These are phyloP conservation scores for Antheraea mylitta DNA, from an alignment of 1,140 invertebrate genomes.

Conservation along the genomic window DNA sequence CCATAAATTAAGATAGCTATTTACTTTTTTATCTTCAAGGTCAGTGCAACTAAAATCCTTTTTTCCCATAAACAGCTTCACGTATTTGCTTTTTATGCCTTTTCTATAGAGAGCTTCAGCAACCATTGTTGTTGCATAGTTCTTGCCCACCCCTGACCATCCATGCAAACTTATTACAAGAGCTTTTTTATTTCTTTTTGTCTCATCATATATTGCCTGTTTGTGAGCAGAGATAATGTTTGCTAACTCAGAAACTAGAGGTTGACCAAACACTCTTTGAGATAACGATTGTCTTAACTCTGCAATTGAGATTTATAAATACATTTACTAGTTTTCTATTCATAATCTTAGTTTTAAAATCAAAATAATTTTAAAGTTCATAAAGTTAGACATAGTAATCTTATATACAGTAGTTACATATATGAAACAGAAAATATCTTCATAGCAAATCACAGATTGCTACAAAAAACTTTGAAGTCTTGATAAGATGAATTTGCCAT, in stretches of 20 bases:
- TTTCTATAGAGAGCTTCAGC: constrained; percentile 86
- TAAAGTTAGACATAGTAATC: too few relatives aligned
- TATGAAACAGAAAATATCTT: too few relatives aligned
- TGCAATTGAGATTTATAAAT: constrained; percentile 30
- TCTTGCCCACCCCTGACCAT: constrained; percentile 91
- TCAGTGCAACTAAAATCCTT: constrained; percentile 83
- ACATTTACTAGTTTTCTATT: too few relatives aligned
- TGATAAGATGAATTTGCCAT: too few relatives aligned
- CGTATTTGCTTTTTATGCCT: constrained; percentile 88
- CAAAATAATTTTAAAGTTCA: too few relatives aligned
- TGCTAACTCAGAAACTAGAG: constrained; percentile 80
- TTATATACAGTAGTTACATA: too few relatives aligned
- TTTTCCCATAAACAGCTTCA: constrained; percentile 90
- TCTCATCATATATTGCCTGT: constrained; percentile 70
- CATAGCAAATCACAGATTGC: too few relatives aligned
- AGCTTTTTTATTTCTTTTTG: constrained; percentile 81
- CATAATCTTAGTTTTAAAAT: too few relatives aligned
- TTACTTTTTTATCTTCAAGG: constrained; percentile 58
- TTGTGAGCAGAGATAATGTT: constrained; percentile 78
- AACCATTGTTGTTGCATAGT: constrained; percentile 91
- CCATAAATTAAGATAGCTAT: too few relatives aligned
- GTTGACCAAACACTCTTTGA: constrained; percentile 82
- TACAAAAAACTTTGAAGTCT: too few relatives aligned
- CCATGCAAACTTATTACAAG: constrained; percentile 89
- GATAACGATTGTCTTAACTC: constrained; percentile 55